Percentiles rank a stretch among this genome's conserved stretches.
phyloP scores from a whole-genome alignment of 2,113 vertebrate genomes.

The Genyomyrus donnyi region DNA sequence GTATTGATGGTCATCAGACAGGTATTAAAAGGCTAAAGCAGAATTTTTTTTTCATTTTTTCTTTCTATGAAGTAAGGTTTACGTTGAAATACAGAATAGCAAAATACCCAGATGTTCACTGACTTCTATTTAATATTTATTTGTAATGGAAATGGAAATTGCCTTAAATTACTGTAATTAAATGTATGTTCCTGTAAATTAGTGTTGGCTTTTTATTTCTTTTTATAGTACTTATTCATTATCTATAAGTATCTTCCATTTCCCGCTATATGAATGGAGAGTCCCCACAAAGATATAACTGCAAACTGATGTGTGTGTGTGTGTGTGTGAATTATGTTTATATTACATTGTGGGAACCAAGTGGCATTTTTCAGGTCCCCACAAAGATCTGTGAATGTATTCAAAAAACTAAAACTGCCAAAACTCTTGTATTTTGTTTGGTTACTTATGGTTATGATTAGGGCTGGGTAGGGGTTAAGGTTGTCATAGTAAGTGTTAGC shows the following conservation, averaged over 20 bases:
- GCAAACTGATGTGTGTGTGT: no score
- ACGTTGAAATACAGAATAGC: background rate
- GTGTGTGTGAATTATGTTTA: no score
- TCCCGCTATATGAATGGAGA: background rate
- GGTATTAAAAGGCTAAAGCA: background rate
- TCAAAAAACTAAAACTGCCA: no score
- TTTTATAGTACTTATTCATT: background rate
- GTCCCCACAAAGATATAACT: no score
- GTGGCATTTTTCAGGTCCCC: no score
- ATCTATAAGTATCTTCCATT: background rate
- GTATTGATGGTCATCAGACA: background rate
- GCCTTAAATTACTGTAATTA: background rate
- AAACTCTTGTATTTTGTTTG: no score
- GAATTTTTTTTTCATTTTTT: background rate
- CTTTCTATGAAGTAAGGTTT: background rate
- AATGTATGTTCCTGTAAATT: background rate
- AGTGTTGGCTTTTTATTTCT: background rate
- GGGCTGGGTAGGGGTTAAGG: no score
- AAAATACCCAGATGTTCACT: background rate
- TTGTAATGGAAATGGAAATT: background rate
- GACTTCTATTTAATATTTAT: background rate
- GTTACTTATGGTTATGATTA: no score
- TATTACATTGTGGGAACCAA: no score
- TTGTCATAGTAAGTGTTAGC: no score
- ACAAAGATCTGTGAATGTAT: no score